Evolutionary conservation across 37 sponge, comb jelly and placozoan species (phyloP), one percentile per base, ranked within the genome.

Genomic region (Agelas oroides): DNA sequence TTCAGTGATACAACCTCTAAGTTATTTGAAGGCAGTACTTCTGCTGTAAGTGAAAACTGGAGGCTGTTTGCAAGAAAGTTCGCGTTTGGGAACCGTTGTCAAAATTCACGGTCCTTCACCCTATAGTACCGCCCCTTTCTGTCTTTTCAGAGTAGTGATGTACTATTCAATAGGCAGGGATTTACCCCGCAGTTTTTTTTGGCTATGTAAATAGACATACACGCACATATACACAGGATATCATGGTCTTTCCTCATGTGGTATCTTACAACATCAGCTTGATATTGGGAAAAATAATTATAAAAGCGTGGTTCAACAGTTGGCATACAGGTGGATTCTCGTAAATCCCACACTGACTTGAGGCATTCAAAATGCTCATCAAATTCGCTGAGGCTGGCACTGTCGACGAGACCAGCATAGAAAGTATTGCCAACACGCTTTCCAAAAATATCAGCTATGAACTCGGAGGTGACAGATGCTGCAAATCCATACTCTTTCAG

Each of bases 361-460:
- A 81, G 59, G 52, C 71, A 6, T 68, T 38, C 46, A 18, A 81
- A 32, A 31, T 81, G 67, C 3, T 28, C 11, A 68, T 81, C 71
- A 54, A 81, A 81, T 8, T 81, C 81, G 6, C 11, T 59, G 1
- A 31, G 17, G 25, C 70, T 68, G n/a, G 19, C 14, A 35, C 59
- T 68, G 34, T 82, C 83, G 6, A 72, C 83, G 8, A 82, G 74
- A 18, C 83, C 83, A 14, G 36, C 67, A 16, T 31, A 24, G 20
- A 16, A 59, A 24, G 73, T 71, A n/a, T 21, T 71, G 2, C 74
- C 83, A 19, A 30, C 18, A 33, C 33, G 16, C 5, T 66, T 31
- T 27, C 83, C 83, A 59, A 82, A 82, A 8, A 82, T 71, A 20
- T 82, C 83, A 59, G 1, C 31, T 6, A 64, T 0, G 52, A 73